Evolutionary conservation across 2,113 vertebrate species (phyloP).

Genomic region (Anguilla japonica): DNA sequence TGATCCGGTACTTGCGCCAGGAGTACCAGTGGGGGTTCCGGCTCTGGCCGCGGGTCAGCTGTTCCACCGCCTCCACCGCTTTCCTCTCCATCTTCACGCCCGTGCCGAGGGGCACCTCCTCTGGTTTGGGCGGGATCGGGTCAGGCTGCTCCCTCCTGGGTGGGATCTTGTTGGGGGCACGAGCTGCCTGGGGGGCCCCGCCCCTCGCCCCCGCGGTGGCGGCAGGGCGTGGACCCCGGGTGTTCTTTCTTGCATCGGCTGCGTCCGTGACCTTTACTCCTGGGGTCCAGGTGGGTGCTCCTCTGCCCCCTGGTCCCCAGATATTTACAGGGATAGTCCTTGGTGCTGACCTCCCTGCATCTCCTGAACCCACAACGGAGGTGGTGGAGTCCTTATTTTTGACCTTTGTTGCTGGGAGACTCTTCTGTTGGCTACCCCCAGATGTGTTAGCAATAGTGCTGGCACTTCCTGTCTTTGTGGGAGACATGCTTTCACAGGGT

Average conservation of each 20-base stretch:
- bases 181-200: neutral
- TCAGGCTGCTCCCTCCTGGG: neutral
- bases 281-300: neutral
- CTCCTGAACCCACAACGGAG: neutral
- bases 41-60: conserved; percentile 73
- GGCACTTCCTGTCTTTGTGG: neutral
- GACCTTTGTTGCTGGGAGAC: neutral
- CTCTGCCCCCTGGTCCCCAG: neutral
- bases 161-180: neutral
- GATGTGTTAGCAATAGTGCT: neutral
- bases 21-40: conserved; percentile 71
- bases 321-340: neutral
- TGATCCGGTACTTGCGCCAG: conserved; percentile 77
- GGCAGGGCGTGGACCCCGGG: neutral
- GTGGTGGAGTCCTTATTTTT: neutral
- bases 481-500: conserved; percentile 10
- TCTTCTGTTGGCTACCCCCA: neutral
- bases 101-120: conserved; percentile 26
- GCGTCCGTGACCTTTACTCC: neutral
- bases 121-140: conserved; percentile 16
- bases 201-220: neutral
- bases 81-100: conserved; percentile 8
- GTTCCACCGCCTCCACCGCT: conserved; percentile 64
- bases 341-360: neutral
- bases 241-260: neutral